phyloP scores from a whole-genome alignment of 2,888 invertebrate genomes.

The Noctua fimbriata region DNA sequence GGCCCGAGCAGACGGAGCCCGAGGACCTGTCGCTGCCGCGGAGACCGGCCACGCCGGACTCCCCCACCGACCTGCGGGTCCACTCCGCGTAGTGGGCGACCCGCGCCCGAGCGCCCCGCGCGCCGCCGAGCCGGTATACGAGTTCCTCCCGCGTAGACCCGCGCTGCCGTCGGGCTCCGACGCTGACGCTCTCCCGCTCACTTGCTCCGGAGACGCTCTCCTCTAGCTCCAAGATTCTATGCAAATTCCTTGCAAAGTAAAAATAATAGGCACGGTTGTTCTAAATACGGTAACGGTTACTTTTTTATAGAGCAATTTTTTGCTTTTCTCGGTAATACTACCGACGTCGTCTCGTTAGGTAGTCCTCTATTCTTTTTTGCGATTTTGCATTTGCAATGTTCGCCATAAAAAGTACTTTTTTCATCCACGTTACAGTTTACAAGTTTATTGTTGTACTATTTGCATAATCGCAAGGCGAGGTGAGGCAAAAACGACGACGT shows the following conservation, averaged over 20 bases:
- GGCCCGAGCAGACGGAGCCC: slow-evolving; percentile 97
- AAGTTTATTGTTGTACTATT: slow-evolving; percentile 87
- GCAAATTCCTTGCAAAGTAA: slow-evolving; percentile 50
- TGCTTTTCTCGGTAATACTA: slow-evolving; percentile 80
- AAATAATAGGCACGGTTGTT: slow-evolving; percentile 65
- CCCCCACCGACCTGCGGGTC: slow-evolving; percentile 88
- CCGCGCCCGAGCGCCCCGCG: slow-evolving; percentile 73
- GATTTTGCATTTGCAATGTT: slow-evolving; percentile 81
- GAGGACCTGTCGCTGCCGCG: slow-evolving; percentile 95
- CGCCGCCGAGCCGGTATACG: slow-evolving; percentile 92
- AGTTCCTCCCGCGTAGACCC: slow-evolving; percentile 92
- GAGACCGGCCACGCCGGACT: slow-evolving; percentile 87
- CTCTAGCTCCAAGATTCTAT: slow-evolving; percentile 62
- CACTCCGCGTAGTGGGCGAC: slow-evolving; percentile 85
- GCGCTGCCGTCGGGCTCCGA: slow-evolving; percentile 75
- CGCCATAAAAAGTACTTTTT: slow-evolving; percentile 83
- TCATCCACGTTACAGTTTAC: slow-evolving; percentile 85
- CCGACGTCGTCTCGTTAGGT: slow-evolving; percentile 81
- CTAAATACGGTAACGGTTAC: slow-evolving; percentile 72
- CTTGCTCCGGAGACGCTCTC: slow-evolving; percentile 60
- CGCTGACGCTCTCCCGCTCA: slow-evolving; percentile 63
- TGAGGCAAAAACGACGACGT: slow-evolving; percentile 84
- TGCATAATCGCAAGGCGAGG: slow-evolving; percentile 88
- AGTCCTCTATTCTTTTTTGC: slow-evolving; percentile 83
- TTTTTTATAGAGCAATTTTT: slow-evolving; percentile 71